phyloP scores from a whole-genome alignment of 2,113 vertebrate species.

The Ginglymostoma cirratum region DNA sequence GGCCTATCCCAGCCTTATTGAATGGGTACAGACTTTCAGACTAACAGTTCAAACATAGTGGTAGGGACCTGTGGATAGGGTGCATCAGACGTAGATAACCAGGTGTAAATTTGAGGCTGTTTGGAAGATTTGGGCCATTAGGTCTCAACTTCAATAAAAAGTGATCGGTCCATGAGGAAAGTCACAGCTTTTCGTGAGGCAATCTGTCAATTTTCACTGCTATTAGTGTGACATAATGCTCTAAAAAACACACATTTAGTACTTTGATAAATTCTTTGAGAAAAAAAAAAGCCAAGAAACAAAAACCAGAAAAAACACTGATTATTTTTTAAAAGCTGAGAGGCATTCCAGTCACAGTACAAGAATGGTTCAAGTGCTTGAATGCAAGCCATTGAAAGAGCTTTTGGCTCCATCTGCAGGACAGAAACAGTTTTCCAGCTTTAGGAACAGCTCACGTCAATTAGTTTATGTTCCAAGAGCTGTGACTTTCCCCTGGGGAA shows the following conservation, averaged over 20 bases:
- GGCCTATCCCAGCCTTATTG: too few species aligned
- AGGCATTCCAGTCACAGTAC: not conserved
- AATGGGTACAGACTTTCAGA: too few species aligned
- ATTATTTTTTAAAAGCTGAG: not conserved
- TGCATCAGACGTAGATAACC: too few species aligned
- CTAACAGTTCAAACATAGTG: too few species aligned
- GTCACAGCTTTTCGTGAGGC: not conserved
- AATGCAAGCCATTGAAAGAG: not conserved
- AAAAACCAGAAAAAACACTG: not conserved
- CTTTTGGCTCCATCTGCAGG: conserved; percentile 27
- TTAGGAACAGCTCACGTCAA: not conserved
- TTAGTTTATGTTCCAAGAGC: too few species aligned
- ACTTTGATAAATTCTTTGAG: not conserved
- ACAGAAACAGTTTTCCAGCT: not conserved
- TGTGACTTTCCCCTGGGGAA: too few species aligned
- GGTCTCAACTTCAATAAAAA: not conserved
- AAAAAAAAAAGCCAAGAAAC: not conserved
- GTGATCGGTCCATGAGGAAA: not conserved
- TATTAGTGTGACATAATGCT: not conserved
- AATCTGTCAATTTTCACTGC: not conserved
- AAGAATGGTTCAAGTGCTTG: not conserved
- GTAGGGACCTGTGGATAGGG: too few species aligned
- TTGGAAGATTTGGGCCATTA: too few species aligned
- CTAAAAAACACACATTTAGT: not conserved
- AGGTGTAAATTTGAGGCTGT: too few species aligned